phyloP scores from a whole-genome alignment of 2,888 invertebrate genomes.

The Athalia rosae region DNA sequence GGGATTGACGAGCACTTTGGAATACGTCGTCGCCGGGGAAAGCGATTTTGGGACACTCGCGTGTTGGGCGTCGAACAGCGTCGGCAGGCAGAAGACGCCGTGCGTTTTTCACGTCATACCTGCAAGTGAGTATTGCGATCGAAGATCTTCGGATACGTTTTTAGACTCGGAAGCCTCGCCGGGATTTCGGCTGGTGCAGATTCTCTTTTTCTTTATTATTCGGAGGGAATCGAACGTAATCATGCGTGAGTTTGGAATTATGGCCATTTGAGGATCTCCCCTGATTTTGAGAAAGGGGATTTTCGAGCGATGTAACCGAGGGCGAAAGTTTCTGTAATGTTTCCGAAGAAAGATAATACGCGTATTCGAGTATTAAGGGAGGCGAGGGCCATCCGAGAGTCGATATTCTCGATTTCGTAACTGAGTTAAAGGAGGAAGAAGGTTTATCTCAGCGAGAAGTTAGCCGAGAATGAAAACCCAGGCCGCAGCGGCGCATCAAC shows the following conservation, averaged over 20 bases:
- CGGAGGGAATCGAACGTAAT: too few relatives aligned
- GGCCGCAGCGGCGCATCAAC: background rate
- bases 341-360: background rate
- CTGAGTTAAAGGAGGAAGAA: too few relatives aligned
- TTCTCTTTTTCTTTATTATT: background rate
- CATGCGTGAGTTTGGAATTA: too few relatives aligned
- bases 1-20: constrained; percentile 75
- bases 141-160: too few relatives aligned
- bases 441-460: background rate
- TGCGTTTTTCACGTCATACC: constrained; percentile 89
- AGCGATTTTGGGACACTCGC: constrained; percentile 87
- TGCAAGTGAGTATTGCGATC: constrained; percentile 82
- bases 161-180: background rate
- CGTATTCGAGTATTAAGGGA: too few relatives aligned
- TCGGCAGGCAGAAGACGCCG: constrained; percentile 87
- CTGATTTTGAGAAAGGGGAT: too few relatives aligned
- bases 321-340: background rate
- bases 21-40: constrained; percentile 76
- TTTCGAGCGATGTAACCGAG: background rate
- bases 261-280: too few relatives aligned
- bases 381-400: too few relatives aligned
- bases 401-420: too few relatives aligned
- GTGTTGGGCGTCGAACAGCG: constrained; percentile 91
- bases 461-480: too few relatives aligned
- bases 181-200: background rate